Percentiles rank a stretch among this genome's conserved stretches.
Conservation (phyloP, 2,797 vertebrate genomes). For the Chrysocyon brachyurus region DNA sequence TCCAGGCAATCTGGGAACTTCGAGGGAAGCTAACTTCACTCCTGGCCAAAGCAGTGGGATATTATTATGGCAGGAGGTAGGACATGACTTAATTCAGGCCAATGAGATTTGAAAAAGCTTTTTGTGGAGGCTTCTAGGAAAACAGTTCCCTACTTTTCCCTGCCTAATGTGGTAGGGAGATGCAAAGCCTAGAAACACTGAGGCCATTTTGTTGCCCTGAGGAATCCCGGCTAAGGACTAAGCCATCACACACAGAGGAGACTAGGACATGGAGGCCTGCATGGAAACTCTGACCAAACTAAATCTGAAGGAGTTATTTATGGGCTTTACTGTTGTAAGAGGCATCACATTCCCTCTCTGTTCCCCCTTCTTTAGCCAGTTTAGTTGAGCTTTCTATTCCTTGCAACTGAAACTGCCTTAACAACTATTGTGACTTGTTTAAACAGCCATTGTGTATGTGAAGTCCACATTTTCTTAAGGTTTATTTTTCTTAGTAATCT, state of each 20-base stretch:
- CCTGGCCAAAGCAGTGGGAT: background rate
- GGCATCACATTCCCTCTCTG: background rate
- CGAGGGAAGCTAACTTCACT: background rate
- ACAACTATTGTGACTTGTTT: background rate
- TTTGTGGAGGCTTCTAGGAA: background rate
- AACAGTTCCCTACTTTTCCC: background rate
- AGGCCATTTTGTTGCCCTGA: background rate
- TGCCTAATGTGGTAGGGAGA: background rate
- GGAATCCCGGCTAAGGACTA: background rate
- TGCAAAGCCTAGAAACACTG: background rate
- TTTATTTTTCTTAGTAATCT: background rate
- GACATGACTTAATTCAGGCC: background rate
- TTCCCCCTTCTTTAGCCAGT: background rate
- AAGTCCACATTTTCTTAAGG: background rate
- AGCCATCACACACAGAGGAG: background rate
- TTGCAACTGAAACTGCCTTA: background rate
- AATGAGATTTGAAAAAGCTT: background rate
- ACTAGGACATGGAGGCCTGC: background rate
- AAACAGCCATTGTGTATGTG: background rate
- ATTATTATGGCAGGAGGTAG: background rate
- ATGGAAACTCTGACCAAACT: background rate
- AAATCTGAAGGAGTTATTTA: background rate
- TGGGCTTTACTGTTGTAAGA: background rate
- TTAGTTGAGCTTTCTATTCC: background rate
- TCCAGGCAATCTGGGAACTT: background rate